A percentile compares a stretch with the other conserved stretches of the same genome.
Evolutionary conservation across 2,113 vertebrate genomes (phyloP).

Genomic region (Hemibagrus wyckioides): DNA sequence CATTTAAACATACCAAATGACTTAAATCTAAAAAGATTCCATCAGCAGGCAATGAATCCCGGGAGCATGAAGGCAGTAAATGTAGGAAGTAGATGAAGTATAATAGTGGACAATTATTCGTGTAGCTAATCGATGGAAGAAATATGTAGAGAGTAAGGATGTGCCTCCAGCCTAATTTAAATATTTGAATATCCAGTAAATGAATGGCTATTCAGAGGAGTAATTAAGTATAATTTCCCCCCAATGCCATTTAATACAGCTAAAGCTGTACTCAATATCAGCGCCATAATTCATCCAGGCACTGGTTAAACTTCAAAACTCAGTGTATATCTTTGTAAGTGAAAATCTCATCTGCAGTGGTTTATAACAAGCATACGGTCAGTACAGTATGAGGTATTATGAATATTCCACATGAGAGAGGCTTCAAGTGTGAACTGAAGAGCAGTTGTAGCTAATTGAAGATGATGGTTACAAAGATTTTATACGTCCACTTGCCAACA

Average conservation of each 20-base stretch:
- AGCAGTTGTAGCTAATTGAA: not conserved
- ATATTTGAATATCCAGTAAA: not conserved
- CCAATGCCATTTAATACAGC: not conserved
- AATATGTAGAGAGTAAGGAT: not conserved
- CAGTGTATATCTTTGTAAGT: not conserved
- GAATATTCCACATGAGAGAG: not conserved
- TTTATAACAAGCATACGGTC: not conserved
- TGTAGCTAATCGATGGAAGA: not conserved
- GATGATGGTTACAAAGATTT: not conserved
- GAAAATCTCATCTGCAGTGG: not conserved
- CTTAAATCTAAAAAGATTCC: not conserved
- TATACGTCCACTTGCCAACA: not conserved
- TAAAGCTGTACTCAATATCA: not conserved
- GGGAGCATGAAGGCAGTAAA: not conserved
- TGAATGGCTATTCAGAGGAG: not conserved
- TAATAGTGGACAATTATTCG: not conserved
- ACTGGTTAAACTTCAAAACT: not conserved
- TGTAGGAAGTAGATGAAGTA: not conserved
- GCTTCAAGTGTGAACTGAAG: not conserved
- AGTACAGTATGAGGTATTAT: not conserved
- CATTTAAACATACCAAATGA: not conserved
- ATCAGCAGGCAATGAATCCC: not conserved
- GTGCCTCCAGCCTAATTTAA: not conserved
- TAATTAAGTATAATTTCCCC: not conserved
- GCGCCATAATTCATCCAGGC: not conserved